Conservation (phyloP, 2,888 invertebrate genomes). For the Reticulitermes lucifugus region DNA sequence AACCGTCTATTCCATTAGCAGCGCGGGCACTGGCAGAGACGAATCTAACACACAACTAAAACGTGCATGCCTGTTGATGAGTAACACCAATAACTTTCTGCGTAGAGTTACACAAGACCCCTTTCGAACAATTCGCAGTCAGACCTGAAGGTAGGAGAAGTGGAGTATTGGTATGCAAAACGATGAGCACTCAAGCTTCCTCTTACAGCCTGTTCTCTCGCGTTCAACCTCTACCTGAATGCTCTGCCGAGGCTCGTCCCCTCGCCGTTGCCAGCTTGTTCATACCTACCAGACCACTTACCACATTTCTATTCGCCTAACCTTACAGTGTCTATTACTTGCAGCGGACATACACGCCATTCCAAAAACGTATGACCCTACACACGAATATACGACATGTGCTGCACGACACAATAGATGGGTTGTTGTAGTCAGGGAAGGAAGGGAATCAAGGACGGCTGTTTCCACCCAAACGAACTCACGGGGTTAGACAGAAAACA, state of each 20-base stretch:
- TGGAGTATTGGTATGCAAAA: conserved; percentile 31
- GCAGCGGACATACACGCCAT: not conserved
- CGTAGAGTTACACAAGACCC: not conserved
- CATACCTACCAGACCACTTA: conserved; percentile 11
- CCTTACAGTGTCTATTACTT: not conserved
- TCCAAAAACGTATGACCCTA: not conserved
- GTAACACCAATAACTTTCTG: not conserved
- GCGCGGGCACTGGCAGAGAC: no score
- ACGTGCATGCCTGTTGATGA: not conserved
- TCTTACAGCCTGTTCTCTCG: not conserved
- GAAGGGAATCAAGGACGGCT: not conserved
- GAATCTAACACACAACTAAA: not conserved
- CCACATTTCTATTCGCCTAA: not conserved
- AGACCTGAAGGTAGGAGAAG: not conserved
- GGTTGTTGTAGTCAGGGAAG: not conserved
- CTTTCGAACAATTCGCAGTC: not conserved
- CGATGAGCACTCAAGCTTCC: not conserved
- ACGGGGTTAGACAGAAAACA: not conserved
- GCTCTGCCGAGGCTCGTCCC: not conserved
- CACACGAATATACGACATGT: not conserved
- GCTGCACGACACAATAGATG: not conserved
- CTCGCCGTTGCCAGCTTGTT: conserved; percentile 15
- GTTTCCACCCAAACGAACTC: not conserved
- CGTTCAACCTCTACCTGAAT: not conserved
- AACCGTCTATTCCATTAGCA: no score